Evolutionary conservation across 2,888 invertebrate species (phyloP).

Genomic region (Zaprionus obscuricornis): DNA sequence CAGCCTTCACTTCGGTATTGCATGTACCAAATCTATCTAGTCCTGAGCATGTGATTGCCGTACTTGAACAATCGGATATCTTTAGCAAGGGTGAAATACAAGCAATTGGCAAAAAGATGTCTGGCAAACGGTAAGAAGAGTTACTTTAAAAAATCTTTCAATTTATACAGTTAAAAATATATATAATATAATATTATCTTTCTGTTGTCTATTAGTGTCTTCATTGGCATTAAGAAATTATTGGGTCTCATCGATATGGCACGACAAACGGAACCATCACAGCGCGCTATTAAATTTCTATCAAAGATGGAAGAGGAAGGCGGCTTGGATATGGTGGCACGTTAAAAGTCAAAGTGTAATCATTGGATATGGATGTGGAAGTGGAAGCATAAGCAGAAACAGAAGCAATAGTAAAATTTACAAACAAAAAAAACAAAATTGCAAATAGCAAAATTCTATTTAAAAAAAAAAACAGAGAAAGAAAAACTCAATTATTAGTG

Average conservation of each 20-base stretch:
- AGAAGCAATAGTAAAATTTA: background rate
- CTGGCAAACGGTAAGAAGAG: conserved; percentile 89
- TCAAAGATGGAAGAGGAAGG: conserved; percentile 97
- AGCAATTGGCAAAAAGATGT: conserved; percentile 89
- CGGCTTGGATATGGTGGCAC: conserved; percentile 85
- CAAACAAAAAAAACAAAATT: no score
- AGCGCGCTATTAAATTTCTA: conserved; percentile 93
- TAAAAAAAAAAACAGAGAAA: no score
- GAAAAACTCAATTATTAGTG: no score
- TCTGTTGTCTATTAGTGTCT: no score
- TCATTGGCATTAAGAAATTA: conserved; percentile 97
- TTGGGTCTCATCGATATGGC: conserved; percentile 97
- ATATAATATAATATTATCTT: no score
- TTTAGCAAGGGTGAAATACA: conserved; percentile 90
- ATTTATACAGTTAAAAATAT: no score
- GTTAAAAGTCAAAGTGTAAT: conserved; percentile 56
- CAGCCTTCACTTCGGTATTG: conserved; percentile 95
- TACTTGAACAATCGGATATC: conserved; percentile 91
- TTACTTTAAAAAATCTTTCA: background rate
- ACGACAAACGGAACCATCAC: conserved; percentile 92
- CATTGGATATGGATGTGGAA: no score
- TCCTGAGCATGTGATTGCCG: conserved; percentile 92
- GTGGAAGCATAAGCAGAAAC: background rate
- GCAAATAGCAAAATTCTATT: no score
- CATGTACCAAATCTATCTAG: conserved; percentile 96